Base-by-base conservation (phyloP, 2,888 invertebrate species). In the Hyposoter dolosus region DNA sequence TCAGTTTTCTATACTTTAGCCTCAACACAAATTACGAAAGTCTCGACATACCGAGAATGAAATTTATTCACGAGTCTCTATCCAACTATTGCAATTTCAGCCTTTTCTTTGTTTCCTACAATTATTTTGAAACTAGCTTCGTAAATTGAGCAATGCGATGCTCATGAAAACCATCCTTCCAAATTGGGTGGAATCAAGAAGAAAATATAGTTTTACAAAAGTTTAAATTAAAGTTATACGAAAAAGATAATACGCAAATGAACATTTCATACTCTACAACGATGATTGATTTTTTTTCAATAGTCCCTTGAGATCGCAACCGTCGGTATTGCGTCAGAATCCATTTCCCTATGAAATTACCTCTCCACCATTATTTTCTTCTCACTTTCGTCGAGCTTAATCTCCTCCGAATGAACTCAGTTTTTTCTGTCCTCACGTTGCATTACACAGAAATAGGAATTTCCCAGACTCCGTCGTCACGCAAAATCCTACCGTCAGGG, bases 21-120 rank as follows among this genome's bases (percentile, higher is more conserved):
- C 15, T 43, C 60, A 32, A 56, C 63, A 69, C 50, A 43, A 79
- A 80, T 84, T 80, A 63, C 65, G 12, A 84, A 76, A 84, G 43
- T 84, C 74, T 71, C 69, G 45, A 84, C 71, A 63, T 68, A 45
- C 53, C 75, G 65, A 71, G 19, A 79, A 75, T 43, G 69, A 40
- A 43, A 50, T 72, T 15, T 23, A 74, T 78, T 83, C 78, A 56
- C 72, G 47, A 82, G 28, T 66, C 32, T 65, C 45, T 28, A 43
- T 12, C 35, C n/a, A 60, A 66, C 50, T 23, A 71, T 50, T 40
- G 47, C 68, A 68, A 43, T 68, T 35, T 53, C 45, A 35, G 17
- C n/a, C 53, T 65, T 53, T 65, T 75, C 28, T 76, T 65, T 80
- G n/a, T 32, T 47, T 43, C 19, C 68, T 69, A 7, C 23, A 12